Percentiles rank a stretch among this genome's conserved stretches.
These are phyloP conservation scores for Tenodera sinensis DNA, from an alignment of 2,888 invertebrate genomes.

Conservation along the genomic window DNA sequence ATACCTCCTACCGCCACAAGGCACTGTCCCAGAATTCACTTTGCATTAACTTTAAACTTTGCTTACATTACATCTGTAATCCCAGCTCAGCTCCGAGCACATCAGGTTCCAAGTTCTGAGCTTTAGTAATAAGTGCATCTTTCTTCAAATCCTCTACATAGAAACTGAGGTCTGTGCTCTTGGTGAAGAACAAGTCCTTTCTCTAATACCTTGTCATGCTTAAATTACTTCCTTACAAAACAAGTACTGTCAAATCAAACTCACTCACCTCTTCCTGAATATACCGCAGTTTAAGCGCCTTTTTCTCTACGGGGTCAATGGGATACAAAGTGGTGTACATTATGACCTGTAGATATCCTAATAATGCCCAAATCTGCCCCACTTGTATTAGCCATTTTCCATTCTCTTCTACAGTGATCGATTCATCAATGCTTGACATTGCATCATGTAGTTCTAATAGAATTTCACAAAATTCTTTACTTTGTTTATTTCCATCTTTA, in stretches of 20 bases:
- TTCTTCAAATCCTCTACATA: no score
- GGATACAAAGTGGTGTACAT: slow-evolving; percentile 61
- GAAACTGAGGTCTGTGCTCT: no score
- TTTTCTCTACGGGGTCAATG: slow-evolving; percentile 82
- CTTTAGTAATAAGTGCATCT: no score
- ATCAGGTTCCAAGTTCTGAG: no score
- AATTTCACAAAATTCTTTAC: not conserved
- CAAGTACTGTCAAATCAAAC: not conserved
- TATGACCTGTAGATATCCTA: slow-evolving; percentile 55
- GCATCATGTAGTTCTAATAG: not conserved
- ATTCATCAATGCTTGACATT: not conserved
- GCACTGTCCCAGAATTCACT: no score
- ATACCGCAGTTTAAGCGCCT: slow-evolving; percentile 66
- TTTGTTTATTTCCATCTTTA: not conserved
- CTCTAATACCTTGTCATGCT: no score
- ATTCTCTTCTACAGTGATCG: not conserved
- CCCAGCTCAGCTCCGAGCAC: no score
- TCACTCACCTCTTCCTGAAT: slow-evolving; percentile 60
- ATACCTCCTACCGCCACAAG: no score
- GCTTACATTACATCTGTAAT: no score
- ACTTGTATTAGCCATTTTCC: not conserved
- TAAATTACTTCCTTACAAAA: no score
- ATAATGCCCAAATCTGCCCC: slow-evolving; percentile 40
- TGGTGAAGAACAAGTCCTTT: no score
- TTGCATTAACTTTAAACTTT: no score